Base-by-base conservation (phyloP, 2,113 vertebrate species). In the Phoxinus phoxinus region DNA sequence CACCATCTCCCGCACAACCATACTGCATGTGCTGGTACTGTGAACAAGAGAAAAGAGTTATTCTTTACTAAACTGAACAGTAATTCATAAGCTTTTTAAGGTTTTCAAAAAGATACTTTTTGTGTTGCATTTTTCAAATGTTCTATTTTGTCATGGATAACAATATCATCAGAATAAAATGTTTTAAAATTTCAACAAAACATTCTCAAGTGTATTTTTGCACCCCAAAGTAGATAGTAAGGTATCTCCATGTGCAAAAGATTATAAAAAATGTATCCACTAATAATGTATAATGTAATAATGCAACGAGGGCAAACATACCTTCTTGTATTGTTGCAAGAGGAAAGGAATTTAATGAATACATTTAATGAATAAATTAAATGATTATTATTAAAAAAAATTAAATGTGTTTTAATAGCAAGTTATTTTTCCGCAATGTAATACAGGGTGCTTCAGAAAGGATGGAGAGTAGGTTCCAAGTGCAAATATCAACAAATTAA, bases 1-100 rank as follows among this genome's bases (percentile, higher is more conserved):
- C 46, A 19, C 56, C 78, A 86, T 25, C 72, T 76, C 48, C 63
- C 58, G 75, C 27, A 41, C 59, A 48, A 30, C 71, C 12, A 83
- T 12, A 76, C 56, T 30, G 13, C 79, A 59, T 82, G 19, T 21
- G 30, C 69, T 74, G 65, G 30, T 51, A 46, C 30, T 46, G 51
- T 51, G 59, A 81, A 19, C 67, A 25, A 21, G 3, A 37, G 41
- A 15, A 30, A 48, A 77, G 69, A 82, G 63, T 69, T 69, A 67
- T 53, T 82, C 41, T 21, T 61, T 19, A 81, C n/a, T 75, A 51
- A 51, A 75, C 73, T 53, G 15, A 76, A 53, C 41, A 79, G 21
- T 35, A 59, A 58, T 37, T 79, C 53, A 37, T 21, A 21, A 59
- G n/a, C 5, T 6, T 23, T 67, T 65, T 17, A 30, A 0, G 1